Evolutionary conservation across 2,113 vertebrate genomes (phyloP).

Genomic region (Ictidomys tridecemlineatus): DNA sequence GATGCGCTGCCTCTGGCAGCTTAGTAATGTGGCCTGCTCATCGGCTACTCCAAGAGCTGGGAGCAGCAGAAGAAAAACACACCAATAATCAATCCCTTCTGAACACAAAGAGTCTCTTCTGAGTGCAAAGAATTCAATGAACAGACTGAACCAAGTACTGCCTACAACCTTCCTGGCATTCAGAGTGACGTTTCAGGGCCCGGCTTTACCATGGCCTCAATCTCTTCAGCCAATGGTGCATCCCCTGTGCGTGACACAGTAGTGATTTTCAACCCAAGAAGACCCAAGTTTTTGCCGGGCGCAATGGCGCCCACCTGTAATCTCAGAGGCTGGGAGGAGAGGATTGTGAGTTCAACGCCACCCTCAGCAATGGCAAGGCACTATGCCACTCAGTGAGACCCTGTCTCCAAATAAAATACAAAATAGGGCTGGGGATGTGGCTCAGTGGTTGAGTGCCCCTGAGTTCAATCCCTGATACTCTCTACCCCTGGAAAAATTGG

Average conservation of each 20-base stretch:
- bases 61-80: background rate
- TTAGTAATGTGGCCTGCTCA: background rate
- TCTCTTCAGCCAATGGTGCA: background rate
- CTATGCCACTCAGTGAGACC: too few species aligned
- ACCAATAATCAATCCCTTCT: background rate
- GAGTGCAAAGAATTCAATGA: background rate
- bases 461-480: too few species aligned
- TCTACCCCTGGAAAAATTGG: too few species aligned
- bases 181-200: too few species aligned
- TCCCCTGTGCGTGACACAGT: accelerated
- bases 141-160: background rate
- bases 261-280: background rate
- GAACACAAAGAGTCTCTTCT: background rate
- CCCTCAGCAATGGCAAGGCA: too few species aligned
- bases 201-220: background rate
- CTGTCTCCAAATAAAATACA: too few species aligned
- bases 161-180: accelerated
- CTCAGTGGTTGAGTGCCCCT: too few species aligned
- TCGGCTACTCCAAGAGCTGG: background rate
- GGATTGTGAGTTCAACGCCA: too few species aligned
- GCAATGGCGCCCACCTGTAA: too few species aligned
- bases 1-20: background rate
- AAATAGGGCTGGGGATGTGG: too few species aligned
- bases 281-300: too few species aligned
- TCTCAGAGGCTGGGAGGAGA: too few species aligned